Evolutionary conservation across 53 echinoderm and acorn worm species (phyloP), one percentile per base, ranked within the genome.

Genomic region (Holothuria scabra): DNA sequence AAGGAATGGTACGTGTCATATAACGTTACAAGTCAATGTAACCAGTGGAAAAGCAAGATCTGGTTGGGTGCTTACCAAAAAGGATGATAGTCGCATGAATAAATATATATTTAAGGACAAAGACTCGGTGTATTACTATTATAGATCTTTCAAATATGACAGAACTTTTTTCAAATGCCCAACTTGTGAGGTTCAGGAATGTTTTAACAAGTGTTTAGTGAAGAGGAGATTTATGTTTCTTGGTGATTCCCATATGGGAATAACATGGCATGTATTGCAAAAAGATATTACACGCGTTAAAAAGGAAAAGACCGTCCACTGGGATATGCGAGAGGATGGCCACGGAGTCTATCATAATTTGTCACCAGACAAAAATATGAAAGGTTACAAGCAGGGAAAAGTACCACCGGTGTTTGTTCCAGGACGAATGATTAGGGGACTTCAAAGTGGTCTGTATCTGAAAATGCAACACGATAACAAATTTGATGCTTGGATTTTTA

Each of bases 301-400:
- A 44, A 30, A 18, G 8, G 20, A 35, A 14, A 13, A 16, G 16
- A 19, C 11, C 0, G 37, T 23, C 12, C 20, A 44, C 19, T 71
- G n/a, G n/a, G n/a, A n/a, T n/a, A n/a, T 34, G 19, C 8, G 33
- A 18, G 16, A 4, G 6, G 38, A 44, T 71, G 71, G 71, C 37
- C 28, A 38, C 19, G 71, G 71, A 71, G 23, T 71, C 3, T 71
- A 71, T 41, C 71, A 71, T 35, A 71, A 71, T 21, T 18, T 71
- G 11, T 71, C 71, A 38, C 71, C 71, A 23, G 71, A 71, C 46
- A 71, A 71, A 19, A 35, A 71, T 44, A 14, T 6, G n/a, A n/a
- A n/a, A n/a, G n/a, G n/a, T n/a, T n/a, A n/a, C n/a, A n/a, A n/a
- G n/a, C n/a, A n/a, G n/a, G n/a, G n/a, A n/a, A n/a, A n/a, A n/a